Conservation (phyloP, 2,113 vertebrate genomes). For the Tamias sibiricus region DNA sequence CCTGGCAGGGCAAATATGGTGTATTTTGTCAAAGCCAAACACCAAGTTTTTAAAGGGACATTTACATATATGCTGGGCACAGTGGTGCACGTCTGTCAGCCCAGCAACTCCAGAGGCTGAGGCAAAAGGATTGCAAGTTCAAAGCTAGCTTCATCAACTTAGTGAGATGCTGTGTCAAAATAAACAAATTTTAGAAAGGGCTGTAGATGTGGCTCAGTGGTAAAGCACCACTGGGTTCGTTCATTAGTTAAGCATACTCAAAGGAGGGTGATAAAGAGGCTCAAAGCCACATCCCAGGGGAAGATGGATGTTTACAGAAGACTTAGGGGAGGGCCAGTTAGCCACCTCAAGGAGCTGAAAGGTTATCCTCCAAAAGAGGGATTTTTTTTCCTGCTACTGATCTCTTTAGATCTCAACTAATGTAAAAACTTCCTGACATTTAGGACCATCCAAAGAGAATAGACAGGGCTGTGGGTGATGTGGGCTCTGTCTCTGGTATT, state of each 20-base stretch:
- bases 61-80: background rate
- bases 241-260: background rate
- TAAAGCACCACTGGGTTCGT: too few species aligned
- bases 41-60: constrained; percentile 6
- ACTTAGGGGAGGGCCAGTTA: background rate
- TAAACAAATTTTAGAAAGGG: too few species aligned
- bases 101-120: too few species aligned
- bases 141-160: too few species aligned
- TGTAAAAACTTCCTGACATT: background rate
- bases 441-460: background rate
- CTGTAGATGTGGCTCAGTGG: too few species aligned
- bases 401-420: background rate
- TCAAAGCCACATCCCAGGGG: background rate
- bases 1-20: background rate
- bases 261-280: background rate
- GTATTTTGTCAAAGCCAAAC: background rate
- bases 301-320: background rate
- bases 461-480: background rate
- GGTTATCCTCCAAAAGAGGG: background rate
- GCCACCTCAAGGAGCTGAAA: background rate
- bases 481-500: background rate
- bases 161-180: too few species aligned
- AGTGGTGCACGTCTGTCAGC: too few species aligned
- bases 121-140: too few species aligned
- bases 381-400: background rate